These are phyloP conservation scores for Zeugodacus cucurbitae DNA, from an alignment of 1,140 invertebrate genomes.

Conservation along the genomic window DNA sequence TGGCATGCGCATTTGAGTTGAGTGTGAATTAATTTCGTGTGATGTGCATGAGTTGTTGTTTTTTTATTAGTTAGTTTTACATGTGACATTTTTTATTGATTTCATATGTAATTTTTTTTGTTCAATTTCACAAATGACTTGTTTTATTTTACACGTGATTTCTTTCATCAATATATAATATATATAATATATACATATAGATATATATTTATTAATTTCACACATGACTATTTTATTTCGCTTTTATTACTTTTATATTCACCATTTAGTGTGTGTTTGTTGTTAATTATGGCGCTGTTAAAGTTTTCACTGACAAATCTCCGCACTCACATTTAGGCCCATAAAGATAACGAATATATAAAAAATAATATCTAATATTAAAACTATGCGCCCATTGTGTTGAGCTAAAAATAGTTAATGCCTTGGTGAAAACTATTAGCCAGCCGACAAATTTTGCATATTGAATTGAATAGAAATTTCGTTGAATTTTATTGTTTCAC, in stretches of 20 bases:
- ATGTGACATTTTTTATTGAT: neutral
- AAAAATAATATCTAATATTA: neutral
- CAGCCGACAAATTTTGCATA: neutral
- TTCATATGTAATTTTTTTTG: neutral
- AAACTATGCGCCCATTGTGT: neutral
- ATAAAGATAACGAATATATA: neutral
- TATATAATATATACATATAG: too few relatives aligned
- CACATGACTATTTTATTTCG: too few relatives aligned
- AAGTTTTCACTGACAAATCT: neutral
- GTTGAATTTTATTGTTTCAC: neutral
- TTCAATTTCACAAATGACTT: neutral
- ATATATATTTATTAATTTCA: too few relatives aligned
- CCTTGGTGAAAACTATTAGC: neutral
- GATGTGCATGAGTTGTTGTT: neutral
- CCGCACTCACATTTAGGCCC: neutral
- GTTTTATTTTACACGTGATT: too few relatives aligned
- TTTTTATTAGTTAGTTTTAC: too few relatives aligned
- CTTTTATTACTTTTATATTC: too few relatives aligned
- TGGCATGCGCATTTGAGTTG: neutral
- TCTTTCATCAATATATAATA: too few relatives aligned
- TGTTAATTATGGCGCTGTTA: neutral
- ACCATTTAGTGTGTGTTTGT: neutral
- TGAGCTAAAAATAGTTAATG: constrained; percentile 1
- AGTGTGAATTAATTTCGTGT: neutral
- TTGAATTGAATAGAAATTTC: neutral